Percentiles rank a stretch among this genome's conserved stretches.
phyloP scores from a whole-genome alignment of 2,797 vertebrate genomes.

The Okamejei kenojei region DNA sequence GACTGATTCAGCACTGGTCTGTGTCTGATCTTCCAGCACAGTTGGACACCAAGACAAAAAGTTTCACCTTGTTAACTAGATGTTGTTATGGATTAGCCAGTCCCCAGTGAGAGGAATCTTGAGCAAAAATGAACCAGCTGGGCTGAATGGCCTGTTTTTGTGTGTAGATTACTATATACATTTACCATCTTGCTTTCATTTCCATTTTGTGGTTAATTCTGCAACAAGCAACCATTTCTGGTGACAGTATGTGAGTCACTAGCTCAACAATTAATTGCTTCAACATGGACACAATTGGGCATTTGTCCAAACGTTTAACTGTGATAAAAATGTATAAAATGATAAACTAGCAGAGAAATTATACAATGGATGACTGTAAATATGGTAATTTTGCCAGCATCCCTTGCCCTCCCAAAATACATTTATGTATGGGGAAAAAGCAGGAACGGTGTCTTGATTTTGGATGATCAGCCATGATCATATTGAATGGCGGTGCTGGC shows the following conservation, averaged over 20 bases:
- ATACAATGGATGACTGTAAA: background rate
- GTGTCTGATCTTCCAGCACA: background rate
- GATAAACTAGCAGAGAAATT: background rate
- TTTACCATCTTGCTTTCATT: background rate
- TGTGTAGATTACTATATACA: background rate
- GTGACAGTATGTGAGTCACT: no score
- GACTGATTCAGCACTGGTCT: background rate
- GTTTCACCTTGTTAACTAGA: background rate
- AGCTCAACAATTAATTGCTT: background rate
- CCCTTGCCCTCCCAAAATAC: background rate
- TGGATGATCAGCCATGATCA: no score
- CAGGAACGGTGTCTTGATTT: no score
- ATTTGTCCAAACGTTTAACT: background rate
- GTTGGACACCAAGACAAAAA: background rate
- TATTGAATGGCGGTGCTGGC: no score
- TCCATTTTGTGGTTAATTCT: background rate
- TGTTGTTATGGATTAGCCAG: background rate
- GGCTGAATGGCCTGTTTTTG: background rate
- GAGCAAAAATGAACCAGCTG: background rate
- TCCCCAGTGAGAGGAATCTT: background rate
- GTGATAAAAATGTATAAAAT: background rate
- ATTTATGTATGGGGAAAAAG: no score
- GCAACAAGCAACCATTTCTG: background rate
- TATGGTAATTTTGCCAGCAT: background rate
- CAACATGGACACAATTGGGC: background rate